Percentiles rank a stretch among this genome's conserved stretches.
Evolutionary conservation across 2,113 vertebrate species (phyloP).

Genomic region (Pungitius pungitius): DNA sequence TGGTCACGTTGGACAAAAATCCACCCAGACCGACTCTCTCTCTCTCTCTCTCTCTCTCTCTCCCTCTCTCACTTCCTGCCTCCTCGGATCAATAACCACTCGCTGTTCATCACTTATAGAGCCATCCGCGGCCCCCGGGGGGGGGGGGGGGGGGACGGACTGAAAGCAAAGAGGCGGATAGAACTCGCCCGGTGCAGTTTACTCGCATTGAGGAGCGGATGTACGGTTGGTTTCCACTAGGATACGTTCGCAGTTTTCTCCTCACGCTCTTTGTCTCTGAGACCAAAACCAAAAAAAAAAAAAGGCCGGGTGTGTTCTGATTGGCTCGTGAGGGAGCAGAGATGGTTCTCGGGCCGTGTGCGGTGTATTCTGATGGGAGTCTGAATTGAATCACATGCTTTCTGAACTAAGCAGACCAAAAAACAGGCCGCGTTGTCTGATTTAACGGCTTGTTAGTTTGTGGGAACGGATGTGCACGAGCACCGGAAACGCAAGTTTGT

Average conservation of each 20-base stretch:
- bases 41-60: too few relatives aligned
- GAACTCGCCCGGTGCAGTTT: background rate
- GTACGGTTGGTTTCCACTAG: background rate
- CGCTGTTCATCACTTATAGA: slow-evolving; percentile 51
- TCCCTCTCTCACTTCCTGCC: slow-evolving; percentile 4
- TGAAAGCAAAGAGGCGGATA: background rate
- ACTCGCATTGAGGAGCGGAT: background rate
- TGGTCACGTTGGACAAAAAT: background rate
- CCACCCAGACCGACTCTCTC: too few relatives aligned
- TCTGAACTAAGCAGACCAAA: too few relatives aligned
- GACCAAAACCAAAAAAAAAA: too few relatives aligned
- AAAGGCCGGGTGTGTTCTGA: too few relatives aligned
- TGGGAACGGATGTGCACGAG: too few relatives aligned
- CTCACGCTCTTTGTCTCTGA: background rate
- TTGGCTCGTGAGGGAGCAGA: background rate
- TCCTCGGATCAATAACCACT: slow-evolving; percentile 52
- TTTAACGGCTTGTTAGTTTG: too few relatives aligned
- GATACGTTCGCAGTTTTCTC: background rate
- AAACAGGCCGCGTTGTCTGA: too few relatives aligned
- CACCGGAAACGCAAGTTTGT: background rate
- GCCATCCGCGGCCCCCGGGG: slow-evolving; percentile 38
- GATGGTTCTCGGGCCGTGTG: background rate
- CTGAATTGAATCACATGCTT: too few relatives aligned
- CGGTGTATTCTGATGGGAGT: background rate
- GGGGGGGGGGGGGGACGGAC: background rate